Conservation (phyloP, 2,888 invertebrate species). For the Eumacrocentrus americanus region DNA sequence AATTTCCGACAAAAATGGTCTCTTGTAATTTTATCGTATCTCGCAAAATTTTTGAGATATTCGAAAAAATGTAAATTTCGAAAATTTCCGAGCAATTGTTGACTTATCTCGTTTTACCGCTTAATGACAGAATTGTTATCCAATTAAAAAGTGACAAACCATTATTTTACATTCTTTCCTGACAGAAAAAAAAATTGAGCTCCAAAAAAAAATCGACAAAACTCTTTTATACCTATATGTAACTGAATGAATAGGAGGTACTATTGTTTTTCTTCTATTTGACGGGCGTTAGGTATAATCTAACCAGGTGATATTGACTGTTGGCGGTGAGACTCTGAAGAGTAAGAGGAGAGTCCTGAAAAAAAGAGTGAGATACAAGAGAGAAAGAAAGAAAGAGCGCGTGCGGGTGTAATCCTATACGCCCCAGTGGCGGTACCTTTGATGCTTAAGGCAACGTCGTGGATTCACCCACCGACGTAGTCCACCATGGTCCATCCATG, state of each 20-base stretch:
- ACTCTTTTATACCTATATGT: neutral
- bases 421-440: constrained; percentile 53
- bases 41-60: too few relatives aligned
- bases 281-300: neutral
- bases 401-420: constrained; percentile 28
- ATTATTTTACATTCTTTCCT: too few relatives aligned
- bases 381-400: constrained; percentile 21
- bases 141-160: too few relatives aligned
- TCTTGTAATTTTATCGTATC: too few relatives aligned
- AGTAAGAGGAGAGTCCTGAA: constrained; percentile 13
- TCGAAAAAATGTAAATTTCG: too few relatives aligned
- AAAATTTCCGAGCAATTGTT: too few relatives aligned
- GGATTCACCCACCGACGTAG: constrained; percentile 52
- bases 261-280: neutral
- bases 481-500: constrained; percentile 53
- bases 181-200: neutral
- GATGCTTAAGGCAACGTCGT: constrained; percentile 50
- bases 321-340: constrained; percentile 29
- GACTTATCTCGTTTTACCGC: too few relatives aligned
- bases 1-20: too few relatives aligned
- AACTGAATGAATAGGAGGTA: neutral
- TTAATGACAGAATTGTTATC: too few relatives aligned
- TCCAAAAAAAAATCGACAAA: neutral
- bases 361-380: constrained; percentile 11
- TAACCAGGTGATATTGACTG: constrained; percentile 1